A percentile compares a stretch with the other conserved stretches of the same genome.
These are phyloP conservation scores for Chamaedrilus cognettii DNA, from an alignment of 2,888 invertebrate genomes.

Conservation along the genomic window DNA sequence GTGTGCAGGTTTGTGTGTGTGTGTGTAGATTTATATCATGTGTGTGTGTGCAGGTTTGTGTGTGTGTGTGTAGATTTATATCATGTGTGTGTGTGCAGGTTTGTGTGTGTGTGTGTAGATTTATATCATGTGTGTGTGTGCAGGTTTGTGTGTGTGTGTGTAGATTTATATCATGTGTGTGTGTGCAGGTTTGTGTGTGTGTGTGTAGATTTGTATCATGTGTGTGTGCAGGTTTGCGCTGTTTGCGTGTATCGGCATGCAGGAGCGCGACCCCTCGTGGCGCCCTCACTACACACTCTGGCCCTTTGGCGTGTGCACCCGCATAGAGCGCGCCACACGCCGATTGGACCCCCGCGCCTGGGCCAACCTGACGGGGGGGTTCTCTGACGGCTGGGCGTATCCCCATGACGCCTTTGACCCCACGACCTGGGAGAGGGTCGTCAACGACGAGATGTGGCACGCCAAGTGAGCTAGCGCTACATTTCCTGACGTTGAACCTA, in stretches of 20 bases:
- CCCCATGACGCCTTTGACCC: constrained; percentile 42
- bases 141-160: too few species aligned
- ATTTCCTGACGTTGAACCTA: neutral
- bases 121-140: too few species aligned
- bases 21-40: neutral
- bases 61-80: neutral
- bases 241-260: constrained; percentile 55
- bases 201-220: neutral
- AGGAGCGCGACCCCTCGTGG: constrained; percentile 52
- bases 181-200: neutral
- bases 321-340: constrained; percentile 39
- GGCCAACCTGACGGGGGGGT: constrained; percentile 34
- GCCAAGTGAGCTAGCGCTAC: constrained; percentile 47
- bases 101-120: constrained; percentile 52
- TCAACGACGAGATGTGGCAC: constrained; percentile 57
- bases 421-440: constrained; percentile 55
- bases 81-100: constrained; percentile 13
- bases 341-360: constrained; percentile 38
- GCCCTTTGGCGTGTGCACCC: constrained; percentile 51
- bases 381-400: constrained; percentile 49
- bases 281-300: constrained; percentile 41
- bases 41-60: neutral
- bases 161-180: neutral
- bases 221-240: constrained; percentile 36
- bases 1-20: too few species aligned